Evolutionary conservation across 2,888 invertebrate species (phyloP).

Genomic region (Stenchaetothrips biformis): DNA sequence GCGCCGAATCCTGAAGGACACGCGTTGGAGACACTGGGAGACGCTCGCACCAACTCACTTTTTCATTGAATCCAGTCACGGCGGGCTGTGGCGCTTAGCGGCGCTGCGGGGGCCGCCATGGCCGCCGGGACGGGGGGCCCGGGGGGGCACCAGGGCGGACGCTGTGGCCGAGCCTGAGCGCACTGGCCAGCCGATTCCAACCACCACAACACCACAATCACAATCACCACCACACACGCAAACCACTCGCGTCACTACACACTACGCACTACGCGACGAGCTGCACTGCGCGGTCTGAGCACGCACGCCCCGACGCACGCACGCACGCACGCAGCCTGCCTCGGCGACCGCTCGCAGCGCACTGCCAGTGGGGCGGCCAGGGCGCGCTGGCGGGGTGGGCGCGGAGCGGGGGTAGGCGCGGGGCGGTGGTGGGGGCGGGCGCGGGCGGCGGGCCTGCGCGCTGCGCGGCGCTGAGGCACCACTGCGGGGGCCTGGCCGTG

Average conservation of each 20-base stretch:
- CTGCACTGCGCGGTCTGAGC: background rate
- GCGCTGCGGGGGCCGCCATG: background rate
- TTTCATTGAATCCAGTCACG: background rate
- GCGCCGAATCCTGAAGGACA: too few relatives aligned
- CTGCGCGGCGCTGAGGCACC: background rate
- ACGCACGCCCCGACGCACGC: background rate
- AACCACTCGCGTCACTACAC: background rate
- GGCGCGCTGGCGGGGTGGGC: background rate
- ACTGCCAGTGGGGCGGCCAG: background rate
- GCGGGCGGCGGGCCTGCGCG: background rate
- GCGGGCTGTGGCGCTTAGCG: background rate
- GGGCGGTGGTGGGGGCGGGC: background rate
- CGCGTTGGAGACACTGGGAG: too few relatives aligned
- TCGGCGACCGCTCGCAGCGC: background rate
- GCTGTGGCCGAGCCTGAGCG: background rate
- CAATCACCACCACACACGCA: background rate
- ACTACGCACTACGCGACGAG: background rate
- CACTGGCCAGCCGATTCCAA: background rate
- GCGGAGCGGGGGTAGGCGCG: background rate
- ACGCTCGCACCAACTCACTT: background rate
- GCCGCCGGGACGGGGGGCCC: background rate
- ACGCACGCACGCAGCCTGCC: background rate
- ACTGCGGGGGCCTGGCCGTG: background rate
- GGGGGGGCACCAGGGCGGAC: background rate
- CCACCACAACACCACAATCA: background rate